Conservation (phyloP, 2,888 invertebrate genomes). For the Tupiocoris notatus region DNA sequence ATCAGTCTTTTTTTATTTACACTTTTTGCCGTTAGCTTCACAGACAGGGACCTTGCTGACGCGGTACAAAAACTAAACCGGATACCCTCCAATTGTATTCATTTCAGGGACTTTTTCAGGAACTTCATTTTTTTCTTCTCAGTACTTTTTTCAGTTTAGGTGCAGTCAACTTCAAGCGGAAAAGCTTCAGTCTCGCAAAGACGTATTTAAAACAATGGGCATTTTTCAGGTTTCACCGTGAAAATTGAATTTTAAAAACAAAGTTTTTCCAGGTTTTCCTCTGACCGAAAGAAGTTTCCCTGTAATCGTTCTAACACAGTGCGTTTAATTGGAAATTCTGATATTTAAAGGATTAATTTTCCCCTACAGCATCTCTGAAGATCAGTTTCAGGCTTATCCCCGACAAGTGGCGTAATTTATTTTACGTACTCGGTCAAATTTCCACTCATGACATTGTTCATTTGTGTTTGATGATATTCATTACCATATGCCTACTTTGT, state of each 20-base stretch:
- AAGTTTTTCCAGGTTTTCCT: conserved; percentile 13
- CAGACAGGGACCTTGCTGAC: neutral
- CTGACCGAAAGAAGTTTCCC: no score
- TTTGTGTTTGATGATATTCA: neutral
- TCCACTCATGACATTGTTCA: neutral
- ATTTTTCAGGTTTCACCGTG: conserved; percentile 36
- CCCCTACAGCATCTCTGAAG: no score
- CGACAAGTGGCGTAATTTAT: no score
- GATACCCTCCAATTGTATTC: no score
- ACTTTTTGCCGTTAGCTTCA: neutral
- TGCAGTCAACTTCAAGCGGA: conserved; percentile 46
- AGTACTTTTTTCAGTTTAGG: conserved; percentile 46
- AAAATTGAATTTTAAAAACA: neutral
- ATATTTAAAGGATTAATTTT: no score
- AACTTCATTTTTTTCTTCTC: conserved; percentile 24
- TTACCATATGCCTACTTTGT: neutral
- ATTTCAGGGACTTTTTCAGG: neutral
- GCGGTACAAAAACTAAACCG: neutral
- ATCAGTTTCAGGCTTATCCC: no score
- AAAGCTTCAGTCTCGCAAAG: conserved; percentile 3
- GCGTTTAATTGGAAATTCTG: no score
- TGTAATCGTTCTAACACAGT: no score
- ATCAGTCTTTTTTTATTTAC: no score
- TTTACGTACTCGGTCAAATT: no score
- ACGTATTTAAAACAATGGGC: neutral